phyloP scores from a whole-genome alignment of 2,113 vertebrate genomes.

The Lates calcarifer region DNA sequence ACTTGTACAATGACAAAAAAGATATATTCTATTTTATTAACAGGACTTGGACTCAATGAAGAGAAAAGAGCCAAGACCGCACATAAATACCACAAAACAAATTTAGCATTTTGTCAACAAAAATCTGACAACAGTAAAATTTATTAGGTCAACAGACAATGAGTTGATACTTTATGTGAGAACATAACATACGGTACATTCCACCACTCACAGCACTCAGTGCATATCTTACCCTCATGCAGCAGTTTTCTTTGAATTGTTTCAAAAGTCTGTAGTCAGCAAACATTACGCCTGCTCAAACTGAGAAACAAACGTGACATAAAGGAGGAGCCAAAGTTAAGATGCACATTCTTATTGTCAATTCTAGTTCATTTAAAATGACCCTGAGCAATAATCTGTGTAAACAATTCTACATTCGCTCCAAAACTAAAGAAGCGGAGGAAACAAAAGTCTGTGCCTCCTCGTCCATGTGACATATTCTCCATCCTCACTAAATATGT shows the following conservation, averaged over 20 bases:
- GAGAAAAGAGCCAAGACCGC: not conserved
- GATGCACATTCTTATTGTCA: slow-evolving; percentile 75
- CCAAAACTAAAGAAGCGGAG: slow-evolving; percentile 57
- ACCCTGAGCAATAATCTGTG: slow-evolving; percentile 83
- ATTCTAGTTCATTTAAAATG: slow-evolving; percentile 73
- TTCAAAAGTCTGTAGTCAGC: not conserved
- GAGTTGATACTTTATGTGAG: slow-evolving; percentile 19
- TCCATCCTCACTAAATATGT: slow-evolving; percentile 31
- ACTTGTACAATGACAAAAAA: too few relatives aligned
- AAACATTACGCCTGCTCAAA: not conserved
- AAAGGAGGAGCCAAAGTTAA: slow-evolving; percentile 37
- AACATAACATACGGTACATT: slow-evolving; percentile 40
- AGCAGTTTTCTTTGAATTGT: slow-evolving; percentile 3
- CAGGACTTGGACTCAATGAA: not conserved
- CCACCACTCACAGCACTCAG: slow-evolving; percentile 10
- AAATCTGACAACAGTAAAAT: slow-evolving; percentile 50
- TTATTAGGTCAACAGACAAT: slow-evolving; percentile 46
- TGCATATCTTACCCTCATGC: slow-evolving; percentile 18
- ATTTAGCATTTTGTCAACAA: slow-evolving; percentile 38
- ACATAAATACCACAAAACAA: slow-evolving; percentile 12
- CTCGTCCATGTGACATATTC: slow-evolving; percentile 31
- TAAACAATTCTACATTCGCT: slow-evolving; percentile 81
- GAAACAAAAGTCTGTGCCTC: slow-evolving; percentile 29
- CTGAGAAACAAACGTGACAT: not conserved
- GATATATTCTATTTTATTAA: too few relatives aligned